Percentiles rank a stretch among this genome's conserved stretches.
phyloP scores from a whole-genome alignment of 1,140 invertebrate species.

The Orchestia grillus region DNA sequence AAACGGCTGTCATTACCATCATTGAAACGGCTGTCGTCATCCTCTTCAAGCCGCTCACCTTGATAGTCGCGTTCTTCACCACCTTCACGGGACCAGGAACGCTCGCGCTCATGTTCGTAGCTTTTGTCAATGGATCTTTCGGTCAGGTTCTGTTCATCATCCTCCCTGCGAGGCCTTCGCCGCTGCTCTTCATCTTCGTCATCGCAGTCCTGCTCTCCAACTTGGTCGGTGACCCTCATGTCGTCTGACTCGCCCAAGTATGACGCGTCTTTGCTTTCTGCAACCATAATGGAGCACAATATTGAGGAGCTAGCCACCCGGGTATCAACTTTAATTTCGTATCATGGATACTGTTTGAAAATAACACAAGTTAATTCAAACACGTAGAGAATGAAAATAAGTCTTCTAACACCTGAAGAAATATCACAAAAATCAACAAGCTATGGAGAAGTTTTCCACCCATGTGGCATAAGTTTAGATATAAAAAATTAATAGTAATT shows the following conservation, averaged over 20 bases:
- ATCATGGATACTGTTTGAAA: background rate
- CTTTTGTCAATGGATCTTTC: background rate
- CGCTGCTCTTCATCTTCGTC: background rate
- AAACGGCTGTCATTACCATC: background rate
- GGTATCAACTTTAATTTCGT: background rate
- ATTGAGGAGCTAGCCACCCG: background rate
- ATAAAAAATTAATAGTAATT: too few species aligned
- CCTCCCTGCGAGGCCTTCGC: background rate
- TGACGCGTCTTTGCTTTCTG: background rate
- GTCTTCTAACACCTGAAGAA: too few species aligned
- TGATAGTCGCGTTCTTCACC: background rate
- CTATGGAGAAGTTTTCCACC: too few species aligned
- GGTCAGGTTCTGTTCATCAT: background rate
- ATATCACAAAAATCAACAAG: too few species aligned
- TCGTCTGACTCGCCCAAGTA: background rate
- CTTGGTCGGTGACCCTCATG: slow-evolving; percentile 7
- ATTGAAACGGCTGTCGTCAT: background rate
- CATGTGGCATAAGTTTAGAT: too few species aligned
- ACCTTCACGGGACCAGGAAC: background rate
- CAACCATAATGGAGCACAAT: background rate
- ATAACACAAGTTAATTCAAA: too few species aligned
- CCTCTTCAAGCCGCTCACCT: background rate
- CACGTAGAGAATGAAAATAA: too few species aligned
- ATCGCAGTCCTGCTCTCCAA: slow-evolving; percentile 4
- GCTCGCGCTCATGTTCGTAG: background rate